phyloP scores from a whole-genome alignment of 2,888 invertebrate genomes.

The Frankliniella fusca region DNA sequence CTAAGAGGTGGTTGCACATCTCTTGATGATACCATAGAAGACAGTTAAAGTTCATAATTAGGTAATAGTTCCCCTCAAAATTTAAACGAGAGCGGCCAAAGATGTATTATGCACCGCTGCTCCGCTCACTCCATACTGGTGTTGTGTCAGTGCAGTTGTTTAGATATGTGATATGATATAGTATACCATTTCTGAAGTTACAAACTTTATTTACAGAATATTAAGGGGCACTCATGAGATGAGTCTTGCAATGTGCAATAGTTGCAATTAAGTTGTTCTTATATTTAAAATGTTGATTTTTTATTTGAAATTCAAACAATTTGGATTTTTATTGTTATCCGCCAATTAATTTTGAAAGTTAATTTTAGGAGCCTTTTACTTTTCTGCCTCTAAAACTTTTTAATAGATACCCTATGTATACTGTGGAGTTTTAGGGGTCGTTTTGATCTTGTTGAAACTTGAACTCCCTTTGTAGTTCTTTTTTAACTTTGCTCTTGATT shows the following conservation, averaged over 20 bases:
- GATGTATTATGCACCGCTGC: background rate
- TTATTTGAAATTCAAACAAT: background rate
- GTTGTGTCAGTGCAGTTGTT: background rate
- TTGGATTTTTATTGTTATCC: slow-evolving; percentile 9
- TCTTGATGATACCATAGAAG: background rate
- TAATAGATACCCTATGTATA: background rate
- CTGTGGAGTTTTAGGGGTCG: background rate
- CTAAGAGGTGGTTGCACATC: background rate
- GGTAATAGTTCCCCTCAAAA: background rate
- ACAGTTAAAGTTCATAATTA: background rate
- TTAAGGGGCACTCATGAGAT: background rate
- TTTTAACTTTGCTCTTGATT: background rate
- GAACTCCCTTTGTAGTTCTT: background rate
- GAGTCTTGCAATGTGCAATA: background rate
- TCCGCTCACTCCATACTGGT: background rate
- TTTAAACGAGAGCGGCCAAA: background rate
- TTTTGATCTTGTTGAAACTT: background rate
- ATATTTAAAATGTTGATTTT: slow-evolving; percentile 23
- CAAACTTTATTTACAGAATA: background rate
- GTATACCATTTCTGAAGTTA: slow-evolving; percentile 9
- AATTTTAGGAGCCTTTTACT: background rate
- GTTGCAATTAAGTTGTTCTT: slow-evolving; percentile 9
- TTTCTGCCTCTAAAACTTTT: slow-evolving; percentile 11
- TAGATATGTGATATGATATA: slow-evolving; percentile 25
- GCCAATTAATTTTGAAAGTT: background rate